Conservation (phyloP, 2,888 invertebrate species). For the Hoplodrina blanda region DNA sequence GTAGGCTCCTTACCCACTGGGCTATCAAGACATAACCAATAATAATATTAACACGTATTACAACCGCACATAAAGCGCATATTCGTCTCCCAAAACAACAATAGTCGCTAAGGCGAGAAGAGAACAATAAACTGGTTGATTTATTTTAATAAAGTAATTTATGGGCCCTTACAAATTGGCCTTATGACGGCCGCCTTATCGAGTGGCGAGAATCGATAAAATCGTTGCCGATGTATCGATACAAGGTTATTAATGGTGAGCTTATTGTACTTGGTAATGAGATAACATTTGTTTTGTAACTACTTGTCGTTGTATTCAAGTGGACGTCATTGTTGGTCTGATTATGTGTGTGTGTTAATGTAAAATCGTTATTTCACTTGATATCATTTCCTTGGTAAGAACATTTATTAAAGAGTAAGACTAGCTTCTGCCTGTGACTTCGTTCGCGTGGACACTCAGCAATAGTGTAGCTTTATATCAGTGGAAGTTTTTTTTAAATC, state of each 20-base stretch:
- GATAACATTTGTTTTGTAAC: constrained; percentile 72
- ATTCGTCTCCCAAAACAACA: constrained; percentile 76
- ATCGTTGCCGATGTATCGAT: constrained; percentile 83
- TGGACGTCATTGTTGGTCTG: constrained; percentile 12
- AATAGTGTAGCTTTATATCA: too few species aligned
- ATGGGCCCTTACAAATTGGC: constrained; percentile 88
- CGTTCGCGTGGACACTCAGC: too few species aligned
- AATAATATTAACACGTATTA: not conserved
- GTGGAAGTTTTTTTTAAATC: too few species aligned
- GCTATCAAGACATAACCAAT: not conserved
- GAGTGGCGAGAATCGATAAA: constrained; percentile 83
- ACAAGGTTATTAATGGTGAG: constrained; percentile 83
- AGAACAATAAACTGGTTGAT: constrained; percentile 88
- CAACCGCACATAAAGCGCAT: constrained; percentile 54
- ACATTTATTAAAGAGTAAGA: not conserved
- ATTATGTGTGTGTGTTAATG: not conserved
- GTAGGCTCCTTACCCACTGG: too few species aligned
- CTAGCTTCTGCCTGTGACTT: too few species aligned
- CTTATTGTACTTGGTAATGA: constrained; percentile 83
- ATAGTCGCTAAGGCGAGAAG: constrained; percentile 84
- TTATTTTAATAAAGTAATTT: constrained; percentile 90
- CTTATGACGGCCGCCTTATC: constrained; percentile 85
- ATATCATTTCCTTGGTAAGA: not conserved
- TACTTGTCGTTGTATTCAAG: constrained; percentile 43
- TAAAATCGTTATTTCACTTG: not conserved